Percentiles rank a stretch among this genome's conserved stretches.
Conservation (phyloP, 2,797 vertebrate genomes). For the Trachops cirrhosus region DNA sequence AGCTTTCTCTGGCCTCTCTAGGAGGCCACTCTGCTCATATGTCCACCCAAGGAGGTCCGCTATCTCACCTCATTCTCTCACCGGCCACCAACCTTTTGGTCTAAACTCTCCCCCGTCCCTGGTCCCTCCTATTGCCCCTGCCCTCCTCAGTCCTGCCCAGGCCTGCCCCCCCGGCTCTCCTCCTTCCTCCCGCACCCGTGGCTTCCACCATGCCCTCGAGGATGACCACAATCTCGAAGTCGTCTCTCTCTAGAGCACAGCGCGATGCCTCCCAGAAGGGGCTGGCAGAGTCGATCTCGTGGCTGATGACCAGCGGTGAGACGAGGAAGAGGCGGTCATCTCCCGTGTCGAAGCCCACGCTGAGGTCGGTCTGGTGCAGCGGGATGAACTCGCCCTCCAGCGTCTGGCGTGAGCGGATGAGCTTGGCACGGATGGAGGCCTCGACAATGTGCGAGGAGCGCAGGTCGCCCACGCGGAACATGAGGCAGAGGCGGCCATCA, state of each 20-base stretch:
- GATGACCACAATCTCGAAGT: constrained; percentile 98
- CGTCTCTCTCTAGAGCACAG: constrained; percentile 93
- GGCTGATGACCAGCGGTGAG: constrained; percentile 96
- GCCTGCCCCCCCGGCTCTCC: neutral
- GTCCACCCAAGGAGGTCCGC: neutral
- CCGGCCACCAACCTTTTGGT: neutral
- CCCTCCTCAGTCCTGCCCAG: no score
- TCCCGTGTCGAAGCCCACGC: constrained; percentile 96
- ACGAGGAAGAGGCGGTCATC: constrained; percentile 98
- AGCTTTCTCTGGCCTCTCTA: neutral
- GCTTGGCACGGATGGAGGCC: constrained; percentile 97
- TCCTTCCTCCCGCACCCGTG: constrained; percentile 85
- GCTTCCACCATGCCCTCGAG: constrained; percentile 99
- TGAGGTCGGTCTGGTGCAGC: constrained; percentile 97
- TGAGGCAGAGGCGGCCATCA: constrained; percentile 95
- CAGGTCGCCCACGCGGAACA: constrained; percentile 97
- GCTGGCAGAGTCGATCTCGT: constrained; percentile 92
- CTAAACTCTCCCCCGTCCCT: neutral
- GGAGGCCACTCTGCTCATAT: neutral
- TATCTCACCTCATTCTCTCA: neutral
- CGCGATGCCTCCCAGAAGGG: constrained; percentile 97
- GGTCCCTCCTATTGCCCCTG: neutral
- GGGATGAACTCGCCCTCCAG: constrained; percentile 98
- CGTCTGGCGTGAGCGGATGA: constrained; percentile 98
- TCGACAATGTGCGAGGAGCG: constrained; percentile 97